phyloP scores from a whole-genome alignment of 1,140 invertebrate genomes.

The Grapholita molesta region DNA sequence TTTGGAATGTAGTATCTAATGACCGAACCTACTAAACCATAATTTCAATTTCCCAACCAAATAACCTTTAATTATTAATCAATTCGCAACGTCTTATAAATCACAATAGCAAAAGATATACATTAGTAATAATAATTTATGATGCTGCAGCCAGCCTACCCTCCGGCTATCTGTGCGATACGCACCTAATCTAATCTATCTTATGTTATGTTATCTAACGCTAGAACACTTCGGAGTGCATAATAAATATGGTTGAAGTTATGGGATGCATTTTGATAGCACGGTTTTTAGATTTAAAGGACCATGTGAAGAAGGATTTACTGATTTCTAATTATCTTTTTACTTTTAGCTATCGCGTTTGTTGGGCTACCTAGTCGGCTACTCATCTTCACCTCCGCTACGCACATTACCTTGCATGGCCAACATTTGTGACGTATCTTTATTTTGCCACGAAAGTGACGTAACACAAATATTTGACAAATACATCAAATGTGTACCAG shows the following conservation, averaged over 20 bases:
- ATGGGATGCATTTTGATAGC: background rate
- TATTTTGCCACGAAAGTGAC: too few relatives aligned
- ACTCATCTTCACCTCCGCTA: too few relatives aligned
- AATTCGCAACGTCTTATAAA: constrained; percentile 14
- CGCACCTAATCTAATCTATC: constrained; percentile 13
- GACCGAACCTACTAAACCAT: background rate
- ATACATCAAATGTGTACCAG: too few relatives aligned
- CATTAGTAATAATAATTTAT: constrained; percentile 17
- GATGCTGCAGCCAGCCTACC: background rate
- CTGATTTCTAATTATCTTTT: background rate
- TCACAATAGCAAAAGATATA: constrained; percentile 18
- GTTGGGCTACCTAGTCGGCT: too few relatives aligned
- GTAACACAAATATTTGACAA: too few relatives aligned
- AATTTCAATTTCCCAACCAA: constrained; percentile 16
- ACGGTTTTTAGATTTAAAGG: background rate
- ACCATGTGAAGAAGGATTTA: background rate
- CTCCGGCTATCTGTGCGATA: constrained; percentile 10
- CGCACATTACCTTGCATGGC: too few relatives aligned
- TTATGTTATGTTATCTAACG: constrained; percentile 11
- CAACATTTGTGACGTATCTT: too few relatives aligned
- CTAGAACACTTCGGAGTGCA: constrained; percentile 1
- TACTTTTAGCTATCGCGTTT: background rate
- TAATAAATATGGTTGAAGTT: background rate
- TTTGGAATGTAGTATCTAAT: background rate
- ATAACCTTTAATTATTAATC: constrained; percentile 17